Base-by-base conservation (phyloP, 2,797 vertebrate species). In the Liasis olivaceus region DNA sequence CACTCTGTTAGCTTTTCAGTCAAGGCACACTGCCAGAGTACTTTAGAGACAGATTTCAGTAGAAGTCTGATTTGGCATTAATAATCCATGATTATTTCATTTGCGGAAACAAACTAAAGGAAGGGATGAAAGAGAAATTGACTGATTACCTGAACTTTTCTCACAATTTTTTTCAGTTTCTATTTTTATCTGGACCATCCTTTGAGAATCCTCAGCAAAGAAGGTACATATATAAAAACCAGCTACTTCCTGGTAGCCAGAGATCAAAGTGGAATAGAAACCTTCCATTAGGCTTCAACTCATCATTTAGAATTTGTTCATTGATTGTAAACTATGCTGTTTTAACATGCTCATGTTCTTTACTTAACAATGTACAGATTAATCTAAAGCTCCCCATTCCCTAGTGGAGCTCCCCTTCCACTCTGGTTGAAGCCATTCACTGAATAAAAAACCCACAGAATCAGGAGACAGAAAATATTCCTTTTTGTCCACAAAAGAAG, bases 61-160 rank as follows among this genome's bases (percentile, higher is more conserved):
- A 95, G 95, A 95, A 92, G 93, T 94, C 60, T 95, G 56, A 93
- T 90, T 95, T 90, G 89, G 62, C 0, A 95, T 97, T 96, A 97
- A 97, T 96, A 97, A 97, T 97, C 96, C 96, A 93, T 96, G 93
- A 97, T 97, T 97, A 97, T 97, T 97, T 95, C 96, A 91, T 96
- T 95, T 96, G 94, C 95, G 54, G 95, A 96, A 95, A 95, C 69
- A 89, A 64, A 28, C 26, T 26, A 64, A 47, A 88, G 94, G 59
- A 96, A 96, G 63, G 93, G 87, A 94, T 81, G 87, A 95, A 63
- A 85, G 6, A 36, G 95, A 95, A 90, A 96, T 94, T 42, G 31
- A 96, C 97, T 91, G 90, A 89, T 91, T 95, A 12, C 51, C n/a
- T 96, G 20, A 2, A 1, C 24, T 95, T 95, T 92, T 64, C 5